Evolutionary conservation across 1,140 invertebrate genomes (phyloP).

Genomic region (Heliconius hermathena): DNA sequence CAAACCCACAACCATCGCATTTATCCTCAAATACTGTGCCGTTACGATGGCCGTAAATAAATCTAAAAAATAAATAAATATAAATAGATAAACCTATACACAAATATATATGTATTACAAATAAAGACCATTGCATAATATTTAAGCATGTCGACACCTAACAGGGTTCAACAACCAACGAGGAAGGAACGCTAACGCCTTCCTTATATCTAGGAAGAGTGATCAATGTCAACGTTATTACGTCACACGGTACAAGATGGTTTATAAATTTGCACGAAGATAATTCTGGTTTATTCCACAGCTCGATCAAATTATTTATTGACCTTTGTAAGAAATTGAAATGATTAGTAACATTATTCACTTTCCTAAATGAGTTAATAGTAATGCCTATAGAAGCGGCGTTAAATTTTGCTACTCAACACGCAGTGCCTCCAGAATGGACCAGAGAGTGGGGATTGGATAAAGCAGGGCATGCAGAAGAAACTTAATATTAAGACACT

Average conservation of each 20-base stretch:
- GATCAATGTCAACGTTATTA: conserved; percentile 39
- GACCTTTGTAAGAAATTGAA: not conserved
- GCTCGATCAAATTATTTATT: not conserved
- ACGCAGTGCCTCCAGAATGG: no score
- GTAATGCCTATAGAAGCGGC: no score
- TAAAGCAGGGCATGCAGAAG: no score
- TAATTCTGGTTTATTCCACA: not conserved
- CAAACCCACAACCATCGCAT: no score
- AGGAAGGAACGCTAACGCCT: conserved; percentile 43
- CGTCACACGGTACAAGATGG: not conserved
- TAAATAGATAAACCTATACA: not conserved
- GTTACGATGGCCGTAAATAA: no score
- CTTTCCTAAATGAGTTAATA: no score
- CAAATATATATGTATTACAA: not conserved
- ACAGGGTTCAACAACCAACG: conserved; percentile 33
- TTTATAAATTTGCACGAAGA: conserved; percentile 3
- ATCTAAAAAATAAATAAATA: not conserved
- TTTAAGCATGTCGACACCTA: not conserved
- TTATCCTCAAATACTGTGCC: no score
- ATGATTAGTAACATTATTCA: no score
- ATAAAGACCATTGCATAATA: not conserved
- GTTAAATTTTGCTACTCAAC: no score
- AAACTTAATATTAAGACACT: no score
- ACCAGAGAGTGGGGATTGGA: no score
- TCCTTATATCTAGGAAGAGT: conserved; percentile 47